These are phyloP conservation scores for Drosophila chauvacae DNA, from an alignment of 1,140 invertebrate genomes.

Conservation along the genomic window DNA sequence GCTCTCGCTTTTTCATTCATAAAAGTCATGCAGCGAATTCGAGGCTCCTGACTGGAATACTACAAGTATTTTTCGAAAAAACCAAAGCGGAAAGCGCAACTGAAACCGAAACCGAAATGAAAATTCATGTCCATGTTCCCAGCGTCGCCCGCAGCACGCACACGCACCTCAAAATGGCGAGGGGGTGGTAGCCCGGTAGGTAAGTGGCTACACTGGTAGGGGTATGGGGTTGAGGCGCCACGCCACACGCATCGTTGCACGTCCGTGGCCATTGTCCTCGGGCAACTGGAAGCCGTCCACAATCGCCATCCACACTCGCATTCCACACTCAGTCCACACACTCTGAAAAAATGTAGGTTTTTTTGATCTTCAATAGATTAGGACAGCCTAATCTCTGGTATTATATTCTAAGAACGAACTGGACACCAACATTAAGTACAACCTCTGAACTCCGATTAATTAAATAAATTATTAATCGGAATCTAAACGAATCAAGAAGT, in stretches of 20 bases:
- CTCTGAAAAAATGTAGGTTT: background rate
- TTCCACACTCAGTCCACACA: constrained; percentile 36
- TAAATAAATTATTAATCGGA: background rate
- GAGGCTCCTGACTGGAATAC: constrained; percentile 76
- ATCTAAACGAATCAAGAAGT: background rate
- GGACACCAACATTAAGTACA: too few species aligned
- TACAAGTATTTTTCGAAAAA: constrained; percentile 73
- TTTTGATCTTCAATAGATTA: background rate
- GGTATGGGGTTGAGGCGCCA: constrained; percentile 21
- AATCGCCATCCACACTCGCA: constrained; percentile 25
- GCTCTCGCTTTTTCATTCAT: constrained; percentile 60
- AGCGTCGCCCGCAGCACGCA: constrained; percentile 75
- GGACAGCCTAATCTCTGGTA: background rate
- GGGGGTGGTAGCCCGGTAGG: constrained; percentile 13
- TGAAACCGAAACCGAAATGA: constrained; percentile 67
- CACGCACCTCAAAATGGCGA: constrained; percentile 68
- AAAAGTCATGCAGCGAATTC: constrained; percentile 69
- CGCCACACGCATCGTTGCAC: constrained; percentile 69
- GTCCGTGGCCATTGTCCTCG: constrained; percentile 73
- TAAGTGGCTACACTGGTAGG: background rate
- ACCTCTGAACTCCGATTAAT: too few species aligned
- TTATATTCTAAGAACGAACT: too few species aligned
- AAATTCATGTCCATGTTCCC: constrained; percentile 68
- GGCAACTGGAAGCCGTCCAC: constrained; percentile 25
- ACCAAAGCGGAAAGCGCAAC: constrained; percentile 66